Evolutionary conservation across 2,113 vertebrate genomes (phyloP).

Genomic region (Brienomyrus brachyistius): DNA sequence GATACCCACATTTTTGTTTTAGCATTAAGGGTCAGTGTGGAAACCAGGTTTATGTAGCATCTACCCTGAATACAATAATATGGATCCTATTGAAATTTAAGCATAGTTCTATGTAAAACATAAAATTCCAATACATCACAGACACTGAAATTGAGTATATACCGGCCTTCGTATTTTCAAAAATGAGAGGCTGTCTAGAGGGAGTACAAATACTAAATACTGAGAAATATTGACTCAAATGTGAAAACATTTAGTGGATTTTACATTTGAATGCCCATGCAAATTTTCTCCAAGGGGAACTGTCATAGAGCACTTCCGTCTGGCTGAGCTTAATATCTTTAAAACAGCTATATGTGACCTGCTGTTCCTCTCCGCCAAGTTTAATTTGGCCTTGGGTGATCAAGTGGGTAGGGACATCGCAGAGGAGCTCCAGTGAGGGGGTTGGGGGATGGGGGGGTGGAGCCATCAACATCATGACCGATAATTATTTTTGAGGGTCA

Average conservation of each 20-base stretch:
- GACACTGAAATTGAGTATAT: not conserved
- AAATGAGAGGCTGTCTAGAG: not conserved
- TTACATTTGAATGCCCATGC: slow-evolving; percentile 36
- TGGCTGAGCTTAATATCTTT: slow-evolving; percentile 23
- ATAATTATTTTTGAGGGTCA: slow-evolving; percentile 45
- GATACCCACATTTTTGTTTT: not conserved
- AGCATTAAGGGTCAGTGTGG: not conserved
- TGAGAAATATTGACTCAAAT: slow-evolving; percentile 38
- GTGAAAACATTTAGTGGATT: slow-evolving; percentile 44
- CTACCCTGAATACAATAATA: not conserved
- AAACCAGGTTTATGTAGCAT: not conserved
- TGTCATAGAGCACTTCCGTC: slow-evolving; percentile 37
- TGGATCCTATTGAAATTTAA: not conserved
- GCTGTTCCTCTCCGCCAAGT: slow-evolving; percentile 22
- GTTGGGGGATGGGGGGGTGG: not conserved
- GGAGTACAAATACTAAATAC: not conserved
- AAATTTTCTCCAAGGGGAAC: slow-evolving; percentile 32
- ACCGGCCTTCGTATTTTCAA: not conserved
- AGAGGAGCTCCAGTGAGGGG: slow-evolving; percentile 43
- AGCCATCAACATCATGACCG: slow-evolving; percentile 46
- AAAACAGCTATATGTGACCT: slow-evolving; percentile 31
- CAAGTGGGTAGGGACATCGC: slow-evolving; percentile 32
- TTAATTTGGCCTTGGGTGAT: slow-evolving; percentile 40
- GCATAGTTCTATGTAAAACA: not conserved
- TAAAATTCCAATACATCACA: not conserved